Base-by-base conservation (phyloP, 2,113 vertebrate species). In the Hystrix cristata region DNA sequence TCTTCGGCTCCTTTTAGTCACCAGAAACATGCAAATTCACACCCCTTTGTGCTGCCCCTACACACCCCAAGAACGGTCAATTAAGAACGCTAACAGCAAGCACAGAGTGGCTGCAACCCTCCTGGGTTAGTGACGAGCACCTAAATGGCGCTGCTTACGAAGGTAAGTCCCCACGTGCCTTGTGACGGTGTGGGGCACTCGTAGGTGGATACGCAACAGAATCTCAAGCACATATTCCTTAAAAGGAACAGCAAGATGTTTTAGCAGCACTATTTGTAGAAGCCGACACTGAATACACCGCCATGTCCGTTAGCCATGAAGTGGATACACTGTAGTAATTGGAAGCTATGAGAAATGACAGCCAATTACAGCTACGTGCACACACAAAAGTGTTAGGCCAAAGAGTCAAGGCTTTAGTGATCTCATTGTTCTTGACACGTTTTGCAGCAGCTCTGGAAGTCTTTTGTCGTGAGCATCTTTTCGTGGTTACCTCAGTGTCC, bases 151-250 rank as follows among this genome's bases (percentile, higher is more conserved):
- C 62, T 29, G 27, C 59, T 19, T 85, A 29, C 55, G 0, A 48
- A n/a, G 72, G 31, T 29, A n/a, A 51, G 65, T 7, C 13, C 9
- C 23, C 46, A 10, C 0, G 1, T 25, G 25, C 10, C 29, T 29
- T 2, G 0, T 5, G 78, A 34, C 7, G 1, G 38, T 4, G 16
- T 14, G 27, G 0, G 72, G 38, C 31, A 16, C 16, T 29, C 62
- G 14, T 1, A 51, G 87, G 15, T 59, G 7, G 4, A 15, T 16
- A 1, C 6, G 27, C 29, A 21, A 7, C 51, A 48, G 65, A 64
- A 62, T 23, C 5, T 27, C n/a, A 25, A 15, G 4, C 10, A 1
- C 34, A 1, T 3, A 0, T 0, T 34, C 43, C 46, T 31, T 31
- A 21, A 62, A 48, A 76, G 10, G 53, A 43, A 27, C 0, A 7